Conservation (phyloP, 2,113 vertebrate genomes). For the Anguilla rostrata region DNA sequence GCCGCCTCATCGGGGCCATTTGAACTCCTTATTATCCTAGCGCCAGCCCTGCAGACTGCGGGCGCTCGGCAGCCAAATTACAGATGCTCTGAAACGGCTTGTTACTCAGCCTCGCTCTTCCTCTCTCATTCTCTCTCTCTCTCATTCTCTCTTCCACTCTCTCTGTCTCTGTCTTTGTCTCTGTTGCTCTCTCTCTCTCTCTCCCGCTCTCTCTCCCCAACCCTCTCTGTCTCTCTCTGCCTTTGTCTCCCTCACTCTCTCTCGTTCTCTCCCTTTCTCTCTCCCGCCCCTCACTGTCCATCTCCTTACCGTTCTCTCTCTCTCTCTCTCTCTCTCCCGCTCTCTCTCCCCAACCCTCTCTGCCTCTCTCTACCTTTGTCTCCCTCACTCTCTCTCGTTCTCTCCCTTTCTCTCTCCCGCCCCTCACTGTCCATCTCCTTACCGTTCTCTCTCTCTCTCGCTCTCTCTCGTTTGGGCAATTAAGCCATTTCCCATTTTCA, state of each 20-base stretch:
- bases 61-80: not conserved
- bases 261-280: not conserved
- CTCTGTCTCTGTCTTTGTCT: not conserved
- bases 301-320: no score
- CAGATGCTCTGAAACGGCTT: conserved; percentile 4
- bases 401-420: not conserved
- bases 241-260: not conserved
- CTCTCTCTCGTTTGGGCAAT: conserved; percentile 12
- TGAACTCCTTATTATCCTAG: conserved; percentile 1
- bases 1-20: not conserved
- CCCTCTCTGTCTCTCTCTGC: not conserved
- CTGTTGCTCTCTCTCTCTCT: not conserved
- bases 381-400: not conserved
- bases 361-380: not conserved
- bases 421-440: no score
- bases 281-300: no score
- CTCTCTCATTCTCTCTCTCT: not conserved
- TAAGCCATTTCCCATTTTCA: not conserved
- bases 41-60: not conserved
- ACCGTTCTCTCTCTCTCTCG: not conserved
- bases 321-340: not conserved
- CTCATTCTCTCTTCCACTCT: not conserved
- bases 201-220: not conserved
- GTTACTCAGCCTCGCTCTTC: not conserved
- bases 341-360: not conserved